A percentile compares a stretch with the other conserved stretches of the same genome.
Conservation (phyloP, 2,888 invertebrate species). For the Hydrotaea cyrtoneurina region DNA sequence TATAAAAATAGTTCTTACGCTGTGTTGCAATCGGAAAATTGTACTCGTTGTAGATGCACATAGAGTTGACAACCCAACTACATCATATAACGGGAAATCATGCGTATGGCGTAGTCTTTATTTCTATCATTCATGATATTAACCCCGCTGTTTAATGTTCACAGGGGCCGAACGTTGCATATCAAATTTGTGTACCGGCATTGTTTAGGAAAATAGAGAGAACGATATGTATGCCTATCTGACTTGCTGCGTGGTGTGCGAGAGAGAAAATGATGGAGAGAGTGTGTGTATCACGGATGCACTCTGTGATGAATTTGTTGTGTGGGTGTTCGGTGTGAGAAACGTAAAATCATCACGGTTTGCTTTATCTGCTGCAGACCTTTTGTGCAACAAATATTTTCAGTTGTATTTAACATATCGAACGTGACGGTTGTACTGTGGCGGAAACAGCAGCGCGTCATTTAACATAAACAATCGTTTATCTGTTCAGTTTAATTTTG, state of each 20-base stretch:
- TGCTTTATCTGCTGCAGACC: not conserved
- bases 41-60: too few relatives aligned
- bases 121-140: too few relatives aligned
- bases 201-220: not conserved
- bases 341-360: not conserved
- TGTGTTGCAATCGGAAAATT: too few relatives aligned
- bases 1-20: too few relatives aligned
- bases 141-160: too few relatives aligned
- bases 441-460: constrained; percentile 25
- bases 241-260: not conserved
- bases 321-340: not conserved
- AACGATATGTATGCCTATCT: not conserved
- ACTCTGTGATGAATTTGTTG: constrained; percentile 57
- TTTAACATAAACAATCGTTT: not conserved
- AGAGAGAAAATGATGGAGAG: not conserved
- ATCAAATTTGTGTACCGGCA: not conserved
- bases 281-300: not conserved
- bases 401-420: constrained; percentile 40
- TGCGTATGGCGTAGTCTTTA: too few relatives aligned
- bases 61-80: too few relatives aligned
- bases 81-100: too few relatives aligned
- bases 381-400: constrained; percentile 1
- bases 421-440: constrained; percentile 37
- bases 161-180: too few relatives aligned
- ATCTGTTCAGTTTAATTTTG: constrained; percentile 2